A percentile compares a stretch with the other conserved stretches of the same genome.
Conservation (phyloP, 2,113 vertebrate genomes). For the Ploceus nigricollis region DNA sequence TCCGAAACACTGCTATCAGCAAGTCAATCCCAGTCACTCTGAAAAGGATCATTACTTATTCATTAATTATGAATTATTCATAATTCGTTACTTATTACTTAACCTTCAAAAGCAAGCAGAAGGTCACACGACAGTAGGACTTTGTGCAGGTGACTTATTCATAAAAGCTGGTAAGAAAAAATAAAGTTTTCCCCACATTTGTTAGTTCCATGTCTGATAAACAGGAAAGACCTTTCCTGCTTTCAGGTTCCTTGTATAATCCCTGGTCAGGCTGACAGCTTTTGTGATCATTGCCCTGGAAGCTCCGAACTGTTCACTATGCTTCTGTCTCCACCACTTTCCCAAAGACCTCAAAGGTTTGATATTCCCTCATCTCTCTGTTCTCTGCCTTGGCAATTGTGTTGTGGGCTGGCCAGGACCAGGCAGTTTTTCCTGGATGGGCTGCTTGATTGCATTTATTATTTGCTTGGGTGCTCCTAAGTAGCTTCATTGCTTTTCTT, state of each 20-base stretch:
- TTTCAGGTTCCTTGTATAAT: not conserved
- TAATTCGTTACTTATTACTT: conserved; percentile 57
- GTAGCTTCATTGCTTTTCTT: not conserved
- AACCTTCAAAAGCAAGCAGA: conserved; percentile 32
- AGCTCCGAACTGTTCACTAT: not conserved
- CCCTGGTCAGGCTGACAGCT: not conserved
- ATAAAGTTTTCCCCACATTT: not conserved
- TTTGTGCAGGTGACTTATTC: not conserved
- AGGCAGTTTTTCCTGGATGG: not conserved
- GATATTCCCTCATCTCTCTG: not conserved
- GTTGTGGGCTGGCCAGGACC: not conserved
- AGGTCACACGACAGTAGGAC: not conserved
- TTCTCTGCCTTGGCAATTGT: not conserved
- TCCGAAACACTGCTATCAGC: not conserved
- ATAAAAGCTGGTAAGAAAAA: not conserved
- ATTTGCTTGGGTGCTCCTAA: not conserved
- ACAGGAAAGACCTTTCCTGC: not conserved
- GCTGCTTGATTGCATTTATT: not conserved
- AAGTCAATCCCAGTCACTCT: not conserved
- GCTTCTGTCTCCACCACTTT: not conserved
- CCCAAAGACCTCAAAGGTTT: not conserved
- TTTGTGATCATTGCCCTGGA: not conserved
- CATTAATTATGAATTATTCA: conserved; percentile 54
- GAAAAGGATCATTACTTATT: conserved; percentile 40
- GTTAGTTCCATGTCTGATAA: not conserved